Conservation (phyloP, 2,888 invertebrate species). For the Chloroclysta siterata region DNA sequence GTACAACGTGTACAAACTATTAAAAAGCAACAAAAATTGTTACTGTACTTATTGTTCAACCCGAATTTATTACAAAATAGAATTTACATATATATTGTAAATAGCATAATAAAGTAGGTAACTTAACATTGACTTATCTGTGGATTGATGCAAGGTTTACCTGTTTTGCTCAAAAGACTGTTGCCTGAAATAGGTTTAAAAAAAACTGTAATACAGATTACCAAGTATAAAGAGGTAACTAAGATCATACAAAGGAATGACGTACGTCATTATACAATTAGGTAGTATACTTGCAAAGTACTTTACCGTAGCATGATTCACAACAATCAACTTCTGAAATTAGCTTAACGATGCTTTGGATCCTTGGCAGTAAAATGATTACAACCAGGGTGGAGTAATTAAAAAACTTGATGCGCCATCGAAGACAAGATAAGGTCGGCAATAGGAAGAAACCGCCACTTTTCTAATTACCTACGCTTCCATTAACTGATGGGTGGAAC, state of each 20-base stretch:
- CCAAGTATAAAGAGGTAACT: too few species aligned
- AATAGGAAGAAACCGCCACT: slow-evolving; percentile 81
- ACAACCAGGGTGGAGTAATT: slow-evolving; percentile 69
- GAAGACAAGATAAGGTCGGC: slow-evolving; percentile 82
- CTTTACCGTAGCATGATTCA: slow-evolving; percentile 15
- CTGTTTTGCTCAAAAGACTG: too few species aligned
- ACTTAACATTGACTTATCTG: too few species aligned
- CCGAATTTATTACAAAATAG: too few species aligned
- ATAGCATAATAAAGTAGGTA: too few species aligned
- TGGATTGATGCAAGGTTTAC: too few species aligned
- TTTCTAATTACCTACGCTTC: slow-evolving; percentile 77
- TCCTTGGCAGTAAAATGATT: slow-evolving; percentile 33
- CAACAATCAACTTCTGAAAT: slow-evolving; percentile 21
- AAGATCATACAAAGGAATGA: too few species aligned
- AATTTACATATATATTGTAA: too few species aligned
- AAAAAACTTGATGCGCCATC: slow-evolving; percentile 77
- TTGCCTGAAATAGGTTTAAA: too few species aligned
- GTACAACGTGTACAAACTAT: not conserved
- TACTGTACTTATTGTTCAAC: too few species aligned
- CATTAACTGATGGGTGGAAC: slow-evolving; percentile 80
- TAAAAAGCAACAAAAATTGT: too few species aligned
- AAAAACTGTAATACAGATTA: too few species aligned
- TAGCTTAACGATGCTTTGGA: slow-evolving; percentile 8
- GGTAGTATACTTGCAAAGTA: not conserved
- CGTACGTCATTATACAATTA: not conserved